A percentile compares a stretch with the other conserved stretches of the same genome.
Conservation (phyloP, 2,888 invertebrate species). For the Noctua janthina region DNA sequence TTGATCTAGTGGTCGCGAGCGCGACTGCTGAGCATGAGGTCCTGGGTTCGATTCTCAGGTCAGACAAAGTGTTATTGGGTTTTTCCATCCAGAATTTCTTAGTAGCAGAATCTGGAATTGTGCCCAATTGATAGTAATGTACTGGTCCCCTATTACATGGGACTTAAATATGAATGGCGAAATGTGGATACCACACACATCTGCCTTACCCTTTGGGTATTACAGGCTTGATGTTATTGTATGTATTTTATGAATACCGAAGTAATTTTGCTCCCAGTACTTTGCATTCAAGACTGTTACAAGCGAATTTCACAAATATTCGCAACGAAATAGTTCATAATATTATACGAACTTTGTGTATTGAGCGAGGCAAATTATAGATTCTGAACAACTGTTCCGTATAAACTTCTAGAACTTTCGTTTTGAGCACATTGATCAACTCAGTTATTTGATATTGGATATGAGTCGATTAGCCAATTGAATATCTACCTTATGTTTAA, state of each 20-base stretch:
- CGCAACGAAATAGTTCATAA: slow-evolving; percentile 41
- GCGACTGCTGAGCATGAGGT: too few relatives aligned
- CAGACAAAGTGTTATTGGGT: too few relatives aligned
- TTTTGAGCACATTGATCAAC: slow-evolving; percentile 52
- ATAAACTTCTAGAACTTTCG: slow-evolving; percentile 56
- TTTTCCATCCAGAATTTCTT: too few relatives aligned
- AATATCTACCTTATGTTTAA: background rate
- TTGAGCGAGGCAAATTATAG: slow-evolving; percentile 50
- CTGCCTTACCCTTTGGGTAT: background rate
- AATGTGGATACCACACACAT: background rate
- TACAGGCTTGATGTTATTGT: background rate
- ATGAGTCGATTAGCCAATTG: background rate
- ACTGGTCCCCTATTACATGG: too few relatives aligned
- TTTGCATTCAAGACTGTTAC: slow-evolving; percentile 24
- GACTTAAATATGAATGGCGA: too few relatives aligned
- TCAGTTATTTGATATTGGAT: slow-evolving; percentile 50
- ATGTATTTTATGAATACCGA: background rate
- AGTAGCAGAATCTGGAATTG: too few relatives aligned
- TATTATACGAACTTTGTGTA: slow-evolving; percentile 38
- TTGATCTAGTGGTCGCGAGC: too few relatives aligned
- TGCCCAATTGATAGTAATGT: too few relatives aligned
- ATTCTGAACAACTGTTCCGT: slow-evolving; percentile 44
- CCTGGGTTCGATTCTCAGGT: too few relatives aligned
- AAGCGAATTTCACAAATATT: slow-evolving; percentile 34
- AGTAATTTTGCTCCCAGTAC: slow-evolving; percentile 8